phyloP scores from a whole-genome alignment of 2,797 vertebrate genomes.

The Gobionotothen gibberifrons region DNA sequence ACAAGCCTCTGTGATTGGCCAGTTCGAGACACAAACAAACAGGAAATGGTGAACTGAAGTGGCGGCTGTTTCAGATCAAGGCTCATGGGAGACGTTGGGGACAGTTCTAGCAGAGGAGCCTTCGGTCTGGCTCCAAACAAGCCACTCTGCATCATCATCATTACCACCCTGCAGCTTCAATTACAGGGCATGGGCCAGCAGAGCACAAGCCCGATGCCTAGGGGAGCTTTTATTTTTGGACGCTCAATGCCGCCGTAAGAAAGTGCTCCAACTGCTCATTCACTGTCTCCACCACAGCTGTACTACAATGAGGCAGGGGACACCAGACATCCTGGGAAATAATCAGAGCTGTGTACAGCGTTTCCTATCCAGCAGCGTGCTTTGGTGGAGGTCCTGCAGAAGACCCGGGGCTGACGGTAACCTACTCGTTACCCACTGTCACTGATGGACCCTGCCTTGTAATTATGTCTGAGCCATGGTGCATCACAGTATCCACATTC shows the following conservation, averaged over 20 bases:
- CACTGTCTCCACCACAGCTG: slow-evolving; percentile 57
- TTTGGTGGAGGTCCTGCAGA: slow-evolving; percentile 62
- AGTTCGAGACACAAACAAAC: slow-evolving; percentile 65
- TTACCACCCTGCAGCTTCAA: slow-evolving; percentile 79
- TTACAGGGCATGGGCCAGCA: slow-evolving; percentile 76
- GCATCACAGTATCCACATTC: slow-evolving; percentile 52
- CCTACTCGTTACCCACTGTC: slow-evolving; percentile 65
- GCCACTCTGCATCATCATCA: slow-evolving; percentile 75
- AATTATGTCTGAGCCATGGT: slow-evolving; percentile 58
- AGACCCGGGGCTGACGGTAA: slow-evolving; percentile 52
- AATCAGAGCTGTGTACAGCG: slow-evolving; percentile 53
- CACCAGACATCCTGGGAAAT: slow-evolving; percentile 61
- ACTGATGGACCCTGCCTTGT: slow-evolving; percentile 65
- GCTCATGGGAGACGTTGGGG: slow-evolving; percentile 51
- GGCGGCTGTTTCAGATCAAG: slow-evolving; percentile 75
- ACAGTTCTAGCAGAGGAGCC: slow-evolving; percentile 66
- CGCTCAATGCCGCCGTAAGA: slow-evolving; percentile 55
- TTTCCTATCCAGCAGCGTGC: slow-evolving; percentile 56
- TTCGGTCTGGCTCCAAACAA: slow-evolving; percentile 73
- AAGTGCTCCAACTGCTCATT: slow-evolving; percentile 63
- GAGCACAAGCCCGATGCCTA: slow-evolving; percentile 51
- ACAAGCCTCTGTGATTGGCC: slow-evolving; percentile 39
- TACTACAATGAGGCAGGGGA: slow-evolving; percentile 50
- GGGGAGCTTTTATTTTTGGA: slow-evolving; percentile 73
- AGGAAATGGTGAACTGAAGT: slow-evolving; percentile 60